Evolutionary conservation across 2,888 invertebrate genomes (phyloP).

Genomic region (Dorcus parallelipipedus): DNA sequence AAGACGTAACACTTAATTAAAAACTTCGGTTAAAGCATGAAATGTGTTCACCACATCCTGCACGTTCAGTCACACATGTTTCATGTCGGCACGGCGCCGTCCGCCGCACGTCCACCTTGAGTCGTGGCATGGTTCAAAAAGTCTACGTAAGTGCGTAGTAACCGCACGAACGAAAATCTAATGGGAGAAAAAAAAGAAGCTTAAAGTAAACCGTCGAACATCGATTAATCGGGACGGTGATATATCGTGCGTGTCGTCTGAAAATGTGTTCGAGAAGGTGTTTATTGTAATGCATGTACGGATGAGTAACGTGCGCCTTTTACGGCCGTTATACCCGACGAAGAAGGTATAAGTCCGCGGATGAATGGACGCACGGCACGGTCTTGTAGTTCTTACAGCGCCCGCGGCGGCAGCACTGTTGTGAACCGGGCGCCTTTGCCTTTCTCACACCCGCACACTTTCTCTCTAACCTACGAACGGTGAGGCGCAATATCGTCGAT

Average conservation of each 20-base stretch:
- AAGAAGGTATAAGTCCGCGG: slow-evolving; percentile 1
- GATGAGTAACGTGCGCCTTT: slow-evolving; percentile 3
- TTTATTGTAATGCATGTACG: background rate
- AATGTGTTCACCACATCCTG: too few relatives aligned
- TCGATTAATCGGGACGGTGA: background rate
- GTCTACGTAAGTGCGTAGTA: too few relatives aligned
- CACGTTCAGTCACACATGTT: too few relatives aligned
- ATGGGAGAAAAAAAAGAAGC: too few relatives aligned
- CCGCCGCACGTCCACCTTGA: too few relatives aligned
- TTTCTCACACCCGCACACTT: slow-evolving; percentile 30
- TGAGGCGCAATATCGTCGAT: background rate
- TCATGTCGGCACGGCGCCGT: too few relatives aligned
- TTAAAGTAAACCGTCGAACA: too few relatives aligned
- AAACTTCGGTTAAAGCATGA: too few relatives aligned
- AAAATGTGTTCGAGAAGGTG: slow-evolving; percentile 3
- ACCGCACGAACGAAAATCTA: too few relatives aligned
- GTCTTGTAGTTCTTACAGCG: slow-evolving; percentile 16
- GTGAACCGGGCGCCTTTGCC: slow-evolving; percentile 26
- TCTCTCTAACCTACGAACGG: slow-evolving; percentile 10
- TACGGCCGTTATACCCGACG: background rate
- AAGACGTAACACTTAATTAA: too few relatives aligned
- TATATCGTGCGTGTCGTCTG: background rate
- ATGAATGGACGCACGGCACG: slow-evolving; percentile 17
- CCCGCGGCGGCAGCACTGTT: slow-evolving; percentile 29
- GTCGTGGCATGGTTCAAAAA: too few relatives aligned